Base-by-base conservation (phyloP, 2,113 vertebrate species). In the Semnornis frantzii region DNA sequence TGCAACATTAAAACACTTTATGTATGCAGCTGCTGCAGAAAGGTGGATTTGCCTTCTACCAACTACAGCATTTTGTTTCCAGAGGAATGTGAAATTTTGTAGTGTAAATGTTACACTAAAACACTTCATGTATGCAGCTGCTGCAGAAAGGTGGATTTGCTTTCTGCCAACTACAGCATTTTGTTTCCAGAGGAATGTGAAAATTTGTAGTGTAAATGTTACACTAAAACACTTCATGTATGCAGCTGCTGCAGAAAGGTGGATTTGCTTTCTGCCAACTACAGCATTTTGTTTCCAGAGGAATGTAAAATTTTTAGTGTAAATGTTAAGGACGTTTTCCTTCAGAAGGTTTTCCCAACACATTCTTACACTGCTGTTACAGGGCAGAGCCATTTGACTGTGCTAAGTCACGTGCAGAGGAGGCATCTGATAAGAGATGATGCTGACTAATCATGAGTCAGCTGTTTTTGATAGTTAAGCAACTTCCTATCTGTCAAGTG, bases 391-490 rank as follows among this genome's bases (percentile, higher is more conserved):
- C 42, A 3, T 20, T n/a, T 58, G 37, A 5, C 37, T 11, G 34
- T 82, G 39, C 64, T 12, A 46, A 46, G 65, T 92, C 93, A 91
- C 3, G 1, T 79, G 94, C 25, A 0, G 14, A 23, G 39, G 39
- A 64, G 60, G 7, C 17, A 24, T 70, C 64, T 94, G 95, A 34
- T n/a, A 39, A n/a, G 33, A 9, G n/a, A 52, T 83, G 86, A 82
- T 96, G 90, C 88, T 55, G 71, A 81, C 4, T 82, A 88, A 96
- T 66, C 64, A 16, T 97, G 97, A 98, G 7, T 97, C 96, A 97
- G 94, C 96, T 27, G 31, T 93, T 90, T 92, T 90, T 13, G n/a
- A 5, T 27, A 77, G 37, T 76, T 65, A 23, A 75, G 55, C 85
- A 94, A 48, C 50, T 81, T 91, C 90, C 66, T 17, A 23, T 84